Percentiles rank a stretch among this genome's conserved stretches.
Conservation (phyloP, 2,797 vertebrate genomes). For the Chanos chanos region DNA sequence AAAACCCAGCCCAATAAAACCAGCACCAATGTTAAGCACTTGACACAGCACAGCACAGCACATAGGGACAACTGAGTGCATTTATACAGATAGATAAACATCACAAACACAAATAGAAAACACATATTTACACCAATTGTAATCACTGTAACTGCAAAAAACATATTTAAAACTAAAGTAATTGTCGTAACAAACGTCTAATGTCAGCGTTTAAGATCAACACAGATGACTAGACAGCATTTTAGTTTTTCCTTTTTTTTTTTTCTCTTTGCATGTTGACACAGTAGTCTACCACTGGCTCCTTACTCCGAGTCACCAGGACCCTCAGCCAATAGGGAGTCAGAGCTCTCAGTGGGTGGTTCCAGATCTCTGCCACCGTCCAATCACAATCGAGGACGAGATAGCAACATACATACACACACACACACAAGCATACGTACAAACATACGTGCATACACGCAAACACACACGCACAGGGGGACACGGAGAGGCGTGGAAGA, state of each 20-base stretch:
- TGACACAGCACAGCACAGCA: constrained; percentile 25
- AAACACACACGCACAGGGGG: constrained; percentile 28
- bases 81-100: constrained; percentile 3
- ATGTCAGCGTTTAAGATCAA: not conserved
- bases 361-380: constrained; percentile 87
- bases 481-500: constrained; percentile 37
- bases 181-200: constrained; percentile 4
- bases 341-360: constrained; percentile 84
- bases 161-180: constrained; percentile 1
- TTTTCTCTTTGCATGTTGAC: constrained; percentile 42
- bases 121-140: constrained; percentile 6
- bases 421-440: constrained; percentile 37
- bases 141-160: too few relatives aligned
- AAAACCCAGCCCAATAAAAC: constrained; percentile 33
- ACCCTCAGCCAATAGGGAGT: constrained; percentile 86
- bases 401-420: constrained; percentile 40
- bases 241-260: constrained; percentile 3
- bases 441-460: constrained; percentile 13
- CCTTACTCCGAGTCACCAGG: constrained; percentile 90
- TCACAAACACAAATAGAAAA: constrained; percentile 25
- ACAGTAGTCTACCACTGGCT: constrained; percentile 63
- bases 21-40: constrained; percentile 24
- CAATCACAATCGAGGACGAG: constrained; percentile 67
- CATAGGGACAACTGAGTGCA: constrained; percentile 15
- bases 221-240: not conserved